Evolutionary conservation across 1,140 invertebrate species (phyloP).

Genomic region (Magallana ariakensis): DNA sequence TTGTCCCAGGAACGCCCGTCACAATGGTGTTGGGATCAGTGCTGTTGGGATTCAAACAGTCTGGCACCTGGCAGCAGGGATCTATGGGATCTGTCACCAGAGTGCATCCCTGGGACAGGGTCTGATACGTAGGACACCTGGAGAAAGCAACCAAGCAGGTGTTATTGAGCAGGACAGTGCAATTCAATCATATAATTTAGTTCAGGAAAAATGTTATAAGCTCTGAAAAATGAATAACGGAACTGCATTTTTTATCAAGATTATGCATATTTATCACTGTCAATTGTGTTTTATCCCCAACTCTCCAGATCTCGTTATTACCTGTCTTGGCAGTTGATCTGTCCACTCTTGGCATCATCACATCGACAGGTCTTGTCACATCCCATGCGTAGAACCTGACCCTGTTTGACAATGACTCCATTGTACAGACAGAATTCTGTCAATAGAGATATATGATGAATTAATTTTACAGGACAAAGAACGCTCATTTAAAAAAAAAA

Average conservation of each 20-base stretch:
- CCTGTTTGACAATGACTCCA: constrained; percentile 65
- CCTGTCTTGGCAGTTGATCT: constrained; percentile 70
- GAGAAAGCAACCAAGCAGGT: background rate
- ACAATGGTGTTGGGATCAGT: constrained; percentile 55
- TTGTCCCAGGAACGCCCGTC: constrained; percentile 58
- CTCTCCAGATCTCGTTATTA: constrained; percentile 9
- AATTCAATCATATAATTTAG: too few species aligned
- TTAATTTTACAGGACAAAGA: too few species aligned
- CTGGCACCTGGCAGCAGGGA: constrained; percentile 63
- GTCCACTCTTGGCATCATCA: constrained; percentile 67
- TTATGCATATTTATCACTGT: too few species aligned
- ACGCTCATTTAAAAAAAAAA: too few species aligned
- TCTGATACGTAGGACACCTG: constrained; percentile 65
- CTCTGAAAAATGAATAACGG: too few species aligned
- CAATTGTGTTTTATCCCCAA: too few species aligned
- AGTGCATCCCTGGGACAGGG: constrained; percentile 53
- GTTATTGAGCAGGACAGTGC: too few species aligned
- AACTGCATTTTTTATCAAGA: too few species aligned
- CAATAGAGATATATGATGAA: background rate
- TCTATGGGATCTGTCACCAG: constrained; percentile 64
- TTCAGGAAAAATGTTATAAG: too few species aligned
- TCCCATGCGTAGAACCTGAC: constrained; percentile 69
- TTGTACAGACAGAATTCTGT: constrained; percentile 71
- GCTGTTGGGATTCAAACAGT: constrained; percentile 56
- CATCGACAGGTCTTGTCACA: constrained; percentile 71